Conservation (phyloP, 2,888 invertebrate species). For the Amphimallon solstitiale region DNA sequence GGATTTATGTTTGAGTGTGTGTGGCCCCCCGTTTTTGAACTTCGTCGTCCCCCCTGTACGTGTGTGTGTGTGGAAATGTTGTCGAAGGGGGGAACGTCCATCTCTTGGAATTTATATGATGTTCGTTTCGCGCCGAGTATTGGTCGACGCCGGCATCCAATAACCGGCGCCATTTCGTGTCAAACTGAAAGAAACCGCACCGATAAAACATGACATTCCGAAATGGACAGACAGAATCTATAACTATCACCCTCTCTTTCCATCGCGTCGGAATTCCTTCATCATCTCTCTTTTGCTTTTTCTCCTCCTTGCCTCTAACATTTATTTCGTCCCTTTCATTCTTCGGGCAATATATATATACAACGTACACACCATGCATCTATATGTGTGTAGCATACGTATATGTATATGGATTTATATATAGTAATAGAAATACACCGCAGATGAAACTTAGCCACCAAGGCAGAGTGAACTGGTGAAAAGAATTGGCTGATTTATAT, state of each 20-base stretch:
- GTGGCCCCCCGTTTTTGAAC: conserved; percentile 54
- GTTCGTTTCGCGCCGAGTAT: conserved; percentile 61
- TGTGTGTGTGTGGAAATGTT: too few relatives aligned
- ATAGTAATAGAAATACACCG: too few relatives aligned
- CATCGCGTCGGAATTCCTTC: conserved; percentile 36
- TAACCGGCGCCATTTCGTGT: conserved; percentile 60
- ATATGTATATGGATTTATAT: too few relatives aligned
- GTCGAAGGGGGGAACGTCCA: conserved; percentile 49
- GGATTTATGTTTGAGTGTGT: background rate
- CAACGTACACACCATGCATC: background rate
- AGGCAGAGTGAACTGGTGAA: too few relatives aligned
- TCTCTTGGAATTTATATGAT: conserved; percentile 64
- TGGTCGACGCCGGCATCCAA: conserved; percentile 61
- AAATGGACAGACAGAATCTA: conserved; percentile 58
- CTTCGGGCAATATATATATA: background rate
- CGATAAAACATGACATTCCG: conserved; percentile 62
- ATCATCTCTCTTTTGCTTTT: too few relatives aligned
- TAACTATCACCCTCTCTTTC: conserved; percentile 47
- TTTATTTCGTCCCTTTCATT: too few relatives aligned
- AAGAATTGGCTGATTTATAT: too few relatives aligned
- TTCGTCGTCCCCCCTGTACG: conserved; percentile 54
- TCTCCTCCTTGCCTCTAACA: background rate
- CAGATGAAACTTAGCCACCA: too few relatives aligned
- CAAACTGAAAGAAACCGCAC: conserved; percentile 62
- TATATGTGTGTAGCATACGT: too few relatives aligned